Evolutionary conservation across 2,797 vertebrate genomes (phyloP).

Genomic region (Tolypeutes matacus): DNA sequence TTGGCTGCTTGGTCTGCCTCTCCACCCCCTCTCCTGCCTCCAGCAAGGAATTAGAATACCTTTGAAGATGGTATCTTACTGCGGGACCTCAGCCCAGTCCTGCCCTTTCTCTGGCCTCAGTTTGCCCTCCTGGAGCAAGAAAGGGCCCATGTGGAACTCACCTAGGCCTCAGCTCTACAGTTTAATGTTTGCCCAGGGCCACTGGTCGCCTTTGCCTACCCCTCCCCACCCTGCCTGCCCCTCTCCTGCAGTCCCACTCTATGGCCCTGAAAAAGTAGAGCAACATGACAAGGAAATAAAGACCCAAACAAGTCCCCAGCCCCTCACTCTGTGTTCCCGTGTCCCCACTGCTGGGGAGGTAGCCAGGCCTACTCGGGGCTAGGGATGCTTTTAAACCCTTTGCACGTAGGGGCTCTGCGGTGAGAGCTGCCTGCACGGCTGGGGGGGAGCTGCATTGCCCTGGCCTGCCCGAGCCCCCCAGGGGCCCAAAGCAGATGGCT

Average conservation of each 20-base stretch:
- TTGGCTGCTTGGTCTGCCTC: background rate
- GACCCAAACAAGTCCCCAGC: background rate
- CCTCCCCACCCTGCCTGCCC: too few relatives aligned
- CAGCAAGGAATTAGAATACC: background rate
- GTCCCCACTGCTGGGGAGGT: background rate
- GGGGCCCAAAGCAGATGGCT: constrained; percentile 85
- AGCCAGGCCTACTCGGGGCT: background rate
- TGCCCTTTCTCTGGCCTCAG: background rate
- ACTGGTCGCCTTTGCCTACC: background rate
- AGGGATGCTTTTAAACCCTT: constrained; percentile 66
- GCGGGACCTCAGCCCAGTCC: too few relatives aligned
- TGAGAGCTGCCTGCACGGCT: constrained; percentile 21
- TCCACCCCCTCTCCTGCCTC: accelerated
- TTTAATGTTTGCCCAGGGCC: too few relatives aligned
- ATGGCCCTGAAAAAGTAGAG: background rate
- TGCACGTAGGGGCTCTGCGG: constrained; percentile 66
- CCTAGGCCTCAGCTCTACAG: background rate
- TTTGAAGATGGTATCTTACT: background rate
- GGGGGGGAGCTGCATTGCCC: constrained; percentile 80
- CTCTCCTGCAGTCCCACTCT: background rate
- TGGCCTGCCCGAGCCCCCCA: constrained; percentile 66
- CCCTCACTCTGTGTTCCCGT: background rate
- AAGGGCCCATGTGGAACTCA: accelerated
- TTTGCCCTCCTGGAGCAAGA: background rate
- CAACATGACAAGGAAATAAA: background rate